Conservation (phyloP, 2,113 vertebrate genomes). For the Xiphias gladius region DNA sequence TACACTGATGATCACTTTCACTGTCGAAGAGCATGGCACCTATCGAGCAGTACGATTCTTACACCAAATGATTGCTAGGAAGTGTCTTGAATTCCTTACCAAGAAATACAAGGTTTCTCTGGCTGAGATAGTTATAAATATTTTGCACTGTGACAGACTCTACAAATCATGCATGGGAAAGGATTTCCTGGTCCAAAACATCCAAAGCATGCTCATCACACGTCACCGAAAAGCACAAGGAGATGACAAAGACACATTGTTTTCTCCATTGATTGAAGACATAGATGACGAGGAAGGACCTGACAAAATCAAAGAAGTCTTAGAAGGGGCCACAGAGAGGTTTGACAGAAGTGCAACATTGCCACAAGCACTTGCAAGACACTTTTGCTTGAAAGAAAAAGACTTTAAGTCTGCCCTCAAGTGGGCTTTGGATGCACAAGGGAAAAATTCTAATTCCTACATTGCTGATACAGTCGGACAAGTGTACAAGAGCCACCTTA, state of each 20-base stretch:
- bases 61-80: constrained; percentile 62
- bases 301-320: constrained; percentile 44
- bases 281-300: constrained; percentile 31
- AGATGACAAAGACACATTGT: constrained; percentile 54
- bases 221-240: constrained; percentile 59
- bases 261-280: constrained; percentile 67
- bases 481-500: constrained; percentile 56
- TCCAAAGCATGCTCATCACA: constrained; percentile 67
- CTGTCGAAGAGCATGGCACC: constrained; percentile 49
- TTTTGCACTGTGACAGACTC: constrained; percentile 49
- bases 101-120: constrained; percentile 19
- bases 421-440: constrained; percentile 62
- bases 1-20: constrained; percentile 59
- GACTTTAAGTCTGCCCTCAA: constrained; percentile 55
- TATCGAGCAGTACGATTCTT: constrained; percentile 65
- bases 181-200: constrained; percentile 54
- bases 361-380: constrained; percentile 67
- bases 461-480: constrained; percentile 71
- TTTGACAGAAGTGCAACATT: constrained; percentile 72
- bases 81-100: constrained; percentile 44
- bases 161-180: constrained; percentile 68
- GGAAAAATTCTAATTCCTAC: constrained; percentile 59
- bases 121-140: constrained; percentile 42
- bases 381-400: constrained; percentile 58
- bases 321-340: constrained; percentile 42